phyloP scores from a whole-genome alignment of 2,113 vertebrate genomes.

The Bubo bubo region DNA sequence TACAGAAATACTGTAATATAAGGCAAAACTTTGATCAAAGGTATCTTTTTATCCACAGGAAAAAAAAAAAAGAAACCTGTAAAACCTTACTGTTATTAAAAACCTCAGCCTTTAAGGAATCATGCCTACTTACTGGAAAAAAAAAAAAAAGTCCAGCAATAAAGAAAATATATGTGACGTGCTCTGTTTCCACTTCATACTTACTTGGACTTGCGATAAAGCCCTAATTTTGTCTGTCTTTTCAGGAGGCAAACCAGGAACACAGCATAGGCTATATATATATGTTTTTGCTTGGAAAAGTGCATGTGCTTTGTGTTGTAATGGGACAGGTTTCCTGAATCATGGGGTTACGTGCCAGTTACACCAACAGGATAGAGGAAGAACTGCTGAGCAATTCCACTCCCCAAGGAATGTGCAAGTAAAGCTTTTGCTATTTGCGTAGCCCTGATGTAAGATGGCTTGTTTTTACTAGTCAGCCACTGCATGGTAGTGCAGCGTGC shows the following conservation, averaged over 20 bases:
- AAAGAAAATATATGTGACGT: conserved; percentile 60
- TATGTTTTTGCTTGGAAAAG: not conserved
- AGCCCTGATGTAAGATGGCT: not conserved
- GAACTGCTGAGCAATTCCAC: not conserved
- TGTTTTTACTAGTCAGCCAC: not conserved
- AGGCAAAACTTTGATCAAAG: conserved; percentile 51
- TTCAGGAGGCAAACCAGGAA: not conserved
- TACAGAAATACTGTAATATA: conserved; percentile 76
- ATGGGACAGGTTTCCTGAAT: not conserved
- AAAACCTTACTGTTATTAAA: conserved; percentile 38
- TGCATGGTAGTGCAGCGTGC: not conserved
- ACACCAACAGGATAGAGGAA: not conserved
- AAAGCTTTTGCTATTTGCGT: not conserved
- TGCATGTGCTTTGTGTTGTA: not conserved
- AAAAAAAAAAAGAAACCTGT: not conserved
- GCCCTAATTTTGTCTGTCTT: not conserved
- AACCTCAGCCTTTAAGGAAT: conserved; percentile 44
- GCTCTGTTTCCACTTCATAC: not conserved
- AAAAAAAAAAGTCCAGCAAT: conserved; percentile 63
- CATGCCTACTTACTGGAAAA: conserved; percentile 25
- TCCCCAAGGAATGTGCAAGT: not conserved
- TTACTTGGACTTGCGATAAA: not conserved
- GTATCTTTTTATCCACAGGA: conserved; percentile 21
- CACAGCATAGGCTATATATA: not conserved
- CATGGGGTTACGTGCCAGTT: not conserved